phyloP scores from a whole-genome alignment of 1,140 invertebrate species.

The Branchinecta lynchi region DNA sequence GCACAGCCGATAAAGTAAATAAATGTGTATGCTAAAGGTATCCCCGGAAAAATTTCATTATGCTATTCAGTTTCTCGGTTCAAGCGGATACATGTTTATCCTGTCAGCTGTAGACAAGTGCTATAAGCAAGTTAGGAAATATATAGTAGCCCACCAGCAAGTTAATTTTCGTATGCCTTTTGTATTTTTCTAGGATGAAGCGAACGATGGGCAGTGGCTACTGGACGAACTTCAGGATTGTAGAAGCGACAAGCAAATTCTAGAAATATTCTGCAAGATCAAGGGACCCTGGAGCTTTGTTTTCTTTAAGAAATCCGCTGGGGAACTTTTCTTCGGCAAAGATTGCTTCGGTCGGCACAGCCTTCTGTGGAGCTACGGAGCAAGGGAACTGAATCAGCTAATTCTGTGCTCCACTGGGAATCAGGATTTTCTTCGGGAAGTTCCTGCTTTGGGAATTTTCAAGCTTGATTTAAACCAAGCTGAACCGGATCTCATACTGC shows the following conservation, averaged over 20 bases:
- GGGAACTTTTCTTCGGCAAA: not conserved
- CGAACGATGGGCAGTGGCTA: not conserved
- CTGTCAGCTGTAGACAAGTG: not conserved
- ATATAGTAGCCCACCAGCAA: not conserved
- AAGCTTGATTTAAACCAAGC: not conserved
- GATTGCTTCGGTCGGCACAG: not conserved
- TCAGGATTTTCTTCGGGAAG: not conserved
- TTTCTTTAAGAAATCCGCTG: not conserved
- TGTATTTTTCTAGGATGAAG: not conserved
- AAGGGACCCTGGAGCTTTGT: not conserved
- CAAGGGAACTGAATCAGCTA: not conserved
- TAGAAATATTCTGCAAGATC: not conserved
- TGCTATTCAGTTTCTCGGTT: too few relatives aligned
- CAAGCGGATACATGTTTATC: not conserved
- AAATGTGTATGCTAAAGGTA: too few relatives aligned
- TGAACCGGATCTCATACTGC: not conserved
- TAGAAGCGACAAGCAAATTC: not conserved
- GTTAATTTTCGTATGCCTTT: not conserved
- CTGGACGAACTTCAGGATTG: not conserved
- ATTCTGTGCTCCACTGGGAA: not conserved
- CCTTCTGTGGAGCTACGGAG: not conserved
- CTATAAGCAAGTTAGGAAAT: not conserved
- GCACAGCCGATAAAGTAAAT: too few relatives aligned
- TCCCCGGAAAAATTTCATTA: too few relatives aligned
- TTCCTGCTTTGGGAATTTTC: not conserved